phyloP scores from a whole-genome alignment of 2,797 vertebrate genomes.

The Scleropages formosus region DNA sequence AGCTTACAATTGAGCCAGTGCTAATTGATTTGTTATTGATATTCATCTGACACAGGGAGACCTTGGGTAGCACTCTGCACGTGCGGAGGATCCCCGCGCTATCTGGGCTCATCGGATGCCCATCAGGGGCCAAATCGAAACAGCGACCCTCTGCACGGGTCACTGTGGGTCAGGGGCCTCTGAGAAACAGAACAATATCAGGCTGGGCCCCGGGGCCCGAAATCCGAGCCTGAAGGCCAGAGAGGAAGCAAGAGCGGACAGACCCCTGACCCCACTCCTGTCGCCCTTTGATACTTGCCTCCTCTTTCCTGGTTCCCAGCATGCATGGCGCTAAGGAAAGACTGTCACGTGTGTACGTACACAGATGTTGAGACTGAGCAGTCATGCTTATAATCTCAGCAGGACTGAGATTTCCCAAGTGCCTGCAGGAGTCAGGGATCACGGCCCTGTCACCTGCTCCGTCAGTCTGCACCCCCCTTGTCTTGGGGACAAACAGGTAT shows the following conservation, averaged over 20 bases:
- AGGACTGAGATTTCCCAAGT: constrained; percentile 35
- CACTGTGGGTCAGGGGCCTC: constrained; percentile 69
- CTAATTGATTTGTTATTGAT: constrained; percentile 78
- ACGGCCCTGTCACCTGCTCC: constrained; percentile 32
- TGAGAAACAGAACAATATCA: constrained; percentile 88
- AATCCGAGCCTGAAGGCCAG: constrained; percentile 82
- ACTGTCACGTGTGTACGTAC: background rate
- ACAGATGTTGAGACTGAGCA: background rate
- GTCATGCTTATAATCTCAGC: constrained; percentile 33
- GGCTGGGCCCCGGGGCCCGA: constrained; percentile 68
- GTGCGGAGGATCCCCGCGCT: constrained; percentile 63
- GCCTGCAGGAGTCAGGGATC: constrained; percentile 42
- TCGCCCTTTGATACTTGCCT: constrained; percentile 61
- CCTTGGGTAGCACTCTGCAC: constrained; percentile 60
- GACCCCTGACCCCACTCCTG: constrained; percentile 56
- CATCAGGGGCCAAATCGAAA: constrained; percentile 65
- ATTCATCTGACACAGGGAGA: constrained; percentile 71
- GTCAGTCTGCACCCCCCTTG: constrained; percentile 24
- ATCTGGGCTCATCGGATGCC: constrained; percentile 83
- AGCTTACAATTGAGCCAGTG: constrained; percentile 40
- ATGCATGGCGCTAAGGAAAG: background rate
- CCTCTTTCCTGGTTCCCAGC: constrained; percentile 45
- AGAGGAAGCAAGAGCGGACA: constrained; percentile 72
- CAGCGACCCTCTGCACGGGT: constrained; percentile 68
- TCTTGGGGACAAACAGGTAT: constrained; percentile 42